Evolutionary conservation across 2,113 vertebrate species (phyloP).

Genomic region (Gopherus evgoodei): DNA sequence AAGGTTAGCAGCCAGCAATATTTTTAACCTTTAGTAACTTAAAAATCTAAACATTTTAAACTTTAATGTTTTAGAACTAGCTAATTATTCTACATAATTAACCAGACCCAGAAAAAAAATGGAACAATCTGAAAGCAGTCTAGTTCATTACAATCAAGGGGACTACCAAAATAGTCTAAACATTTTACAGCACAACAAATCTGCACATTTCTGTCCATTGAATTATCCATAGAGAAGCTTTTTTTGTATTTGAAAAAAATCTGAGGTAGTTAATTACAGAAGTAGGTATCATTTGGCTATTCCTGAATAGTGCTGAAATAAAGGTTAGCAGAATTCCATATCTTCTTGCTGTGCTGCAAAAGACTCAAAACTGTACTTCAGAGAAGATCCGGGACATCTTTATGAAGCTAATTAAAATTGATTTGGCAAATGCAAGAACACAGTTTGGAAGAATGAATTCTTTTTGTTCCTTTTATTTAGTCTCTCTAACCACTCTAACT

Average conservation of each 20-base stretch:
- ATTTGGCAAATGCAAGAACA: slow-evolving; percentile 59
- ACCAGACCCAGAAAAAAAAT: neutral
- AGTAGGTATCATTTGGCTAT: neutral
- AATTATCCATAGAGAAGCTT: neutral
- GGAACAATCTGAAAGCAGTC: neutral
- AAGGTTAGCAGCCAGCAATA: neutral
- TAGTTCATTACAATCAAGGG: neutral
- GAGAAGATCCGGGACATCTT: slow-evolving; percentile 17
- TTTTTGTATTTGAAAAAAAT: neutral
- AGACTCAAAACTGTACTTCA: slow-evolving; percentile 40
- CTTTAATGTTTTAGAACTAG: neutral
- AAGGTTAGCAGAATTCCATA: neutral
- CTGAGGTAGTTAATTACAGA: neutral
- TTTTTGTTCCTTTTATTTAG: slow-evolving; percentile 68
- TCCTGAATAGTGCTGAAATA: slow-evolving; percentile 37
- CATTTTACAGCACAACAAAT: neutral
- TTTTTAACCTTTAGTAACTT: neutral
- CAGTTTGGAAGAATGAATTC: slow-evolving; percentile 57
- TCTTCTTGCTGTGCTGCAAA: neutral
- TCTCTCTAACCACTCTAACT: slow-evolving; percentile 60
- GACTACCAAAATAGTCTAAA: neutral
- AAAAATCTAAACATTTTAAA: neutral
- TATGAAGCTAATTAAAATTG: slow-evolving; percentile 64
- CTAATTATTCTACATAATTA: neutral
- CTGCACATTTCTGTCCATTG: slow-evolving; percentile 3